Conservation (phyloP, 2,797 vertebrate species). For the Gymnoscopelus braueri region DNA sequence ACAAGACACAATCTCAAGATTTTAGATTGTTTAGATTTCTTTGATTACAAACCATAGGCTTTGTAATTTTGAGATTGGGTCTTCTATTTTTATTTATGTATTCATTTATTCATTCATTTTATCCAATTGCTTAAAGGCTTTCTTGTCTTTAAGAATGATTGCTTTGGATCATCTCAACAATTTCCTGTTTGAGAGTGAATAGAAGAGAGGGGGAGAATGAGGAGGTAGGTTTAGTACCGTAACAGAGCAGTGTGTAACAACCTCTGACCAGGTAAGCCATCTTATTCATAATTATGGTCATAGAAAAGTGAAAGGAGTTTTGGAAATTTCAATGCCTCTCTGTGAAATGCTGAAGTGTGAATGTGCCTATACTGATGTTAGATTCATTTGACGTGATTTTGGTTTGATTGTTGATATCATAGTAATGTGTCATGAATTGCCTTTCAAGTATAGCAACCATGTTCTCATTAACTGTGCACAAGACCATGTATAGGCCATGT, state of each 20-base stretch:
- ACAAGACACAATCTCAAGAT: too few relatives aligned
- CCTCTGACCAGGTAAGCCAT: constrained; percentile 27
- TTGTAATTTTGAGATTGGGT: too few relatives aligned
- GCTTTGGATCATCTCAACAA: constrained; percentile 3
- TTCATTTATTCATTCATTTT: too few relatives aligned
- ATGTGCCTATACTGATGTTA: constrained; percentile 20
- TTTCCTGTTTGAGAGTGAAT: constrained; percentile 42
- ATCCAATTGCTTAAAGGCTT: too few relatives aligned
- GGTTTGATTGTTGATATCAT: not conserved
- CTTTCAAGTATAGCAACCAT: too few relatives aligned
- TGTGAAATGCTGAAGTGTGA: not conserved
- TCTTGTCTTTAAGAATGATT: too few relatives aligned
- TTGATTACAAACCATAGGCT: too few relatives aligned
- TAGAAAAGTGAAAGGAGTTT: not conserved
- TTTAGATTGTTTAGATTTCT: too few relatives aligned
- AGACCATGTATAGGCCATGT: too few relatives aligned
- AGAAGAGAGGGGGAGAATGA: constrained; percentile 16
- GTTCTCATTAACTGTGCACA: not conserved
- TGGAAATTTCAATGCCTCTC: not conserved
- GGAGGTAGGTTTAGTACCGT: not conserved
- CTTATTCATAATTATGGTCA: not conserved
- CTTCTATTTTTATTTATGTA: too few relatives aligned
- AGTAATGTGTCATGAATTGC: not conserved
- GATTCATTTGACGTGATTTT: too few relatives aligned
- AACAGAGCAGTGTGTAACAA: constrained; percentile 4